Evolutionary conservation across 2,797 vertebrate species (phyloP).

Genomic region (Tenualosa ilisha): DNA sequence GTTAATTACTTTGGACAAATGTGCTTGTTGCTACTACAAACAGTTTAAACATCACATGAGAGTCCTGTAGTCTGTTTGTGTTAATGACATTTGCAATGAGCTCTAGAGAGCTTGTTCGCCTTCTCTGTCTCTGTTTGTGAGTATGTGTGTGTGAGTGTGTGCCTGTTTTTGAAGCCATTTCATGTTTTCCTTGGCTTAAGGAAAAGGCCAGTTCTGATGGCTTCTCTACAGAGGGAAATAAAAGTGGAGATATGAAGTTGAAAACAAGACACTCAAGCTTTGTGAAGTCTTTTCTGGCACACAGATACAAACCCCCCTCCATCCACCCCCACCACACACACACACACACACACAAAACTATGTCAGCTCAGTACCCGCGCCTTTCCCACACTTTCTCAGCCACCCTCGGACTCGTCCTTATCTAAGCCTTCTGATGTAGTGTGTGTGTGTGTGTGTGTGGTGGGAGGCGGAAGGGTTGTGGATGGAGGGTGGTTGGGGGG

Average conservation of each 20-base stretch:
- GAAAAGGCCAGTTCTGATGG: not conserved
- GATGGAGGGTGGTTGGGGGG: constrained; percentile 68
- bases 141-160: not conserved
- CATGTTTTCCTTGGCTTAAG: not conserved
- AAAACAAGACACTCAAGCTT: constrained; percentile 6
- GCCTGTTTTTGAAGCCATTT: not conserved
- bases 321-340: not conserved
- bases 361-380: constrained; percentile 55
- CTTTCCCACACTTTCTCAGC: constrained; percentile 83
- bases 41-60: not conserved
- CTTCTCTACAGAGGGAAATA: not conserved
- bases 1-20: not conserved
- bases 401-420: constrained; percentile 71
- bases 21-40: not conserved
- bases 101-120: not conserved
- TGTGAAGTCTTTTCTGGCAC: constrained; percentile 17
- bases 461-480: constrained; percentile 88
- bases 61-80: not conserved
- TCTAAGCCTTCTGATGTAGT: constrained; percentile 53
- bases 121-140: not conserved
- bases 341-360: not conserved
- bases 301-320: not conserved
- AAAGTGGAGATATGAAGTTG: not conserved
- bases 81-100: not conserved
- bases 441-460: constrained; percentile 60